Evolutionary conservation across 1,140 invertebrate genomes (phyloP), one percentile per base, ranked within the genome.

Genomic region (Neodiprion fabricii): DNA sequence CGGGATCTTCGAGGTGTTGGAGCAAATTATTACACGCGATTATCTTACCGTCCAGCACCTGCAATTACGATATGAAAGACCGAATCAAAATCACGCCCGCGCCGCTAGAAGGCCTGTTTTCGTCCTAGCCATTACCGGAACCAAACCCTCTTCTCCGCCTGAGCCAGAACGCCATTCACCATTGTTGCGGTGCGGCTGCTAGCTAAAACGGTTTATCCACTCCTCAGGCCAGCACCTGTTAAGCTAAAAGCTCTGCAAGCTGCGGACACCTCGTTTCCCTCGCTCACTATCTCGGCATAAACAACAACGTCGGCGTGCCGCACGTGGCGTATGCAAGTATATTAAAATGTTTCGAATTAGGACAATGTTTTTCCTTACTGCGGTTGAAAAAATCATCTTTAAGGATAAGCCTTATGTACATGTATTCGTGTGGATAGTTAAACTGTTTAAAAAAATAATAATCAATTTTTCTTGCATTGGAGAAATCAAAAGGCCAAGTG

Each of bases 201-300:
- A 12, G 53, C 53, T 61, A 61, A 61, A 61, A 61, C 53, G n/a
- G 53, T 61, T 61, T 17, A 61, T 61, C 53, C 53, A 14, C 53
- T 61, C 11, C 53, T 61, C 53, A 17, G 53, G 53, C 11, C n/a
- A 17, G 11, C n/a, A 17, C 53, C 53, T 17, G 53, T 61, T 61
- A 61, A 61, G 53, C 53, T 61, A 61, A 61, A 61, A 61, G 53
- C 53, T 61, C 53, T 61, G 53, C 53, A 61, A 61, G 53, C 53
- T 61, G 53, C 53, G 53, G 53, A 61, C 53, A 61, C 53, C 53
- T 61, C 53, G 53, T 61, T 61, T 61, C 11, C 53, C 11, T 9
- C 9, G 53, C 9, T 14, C 53, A 61, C 53, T 61, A 12, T 61
- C 53, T 8, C n/a, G 53, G 53, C 53, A 61, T 61, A 61, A 61